Base-by-base conservation (phyloP, 2,113 vertebrate species). In the Nothoprocta pentlandii region DNA sequence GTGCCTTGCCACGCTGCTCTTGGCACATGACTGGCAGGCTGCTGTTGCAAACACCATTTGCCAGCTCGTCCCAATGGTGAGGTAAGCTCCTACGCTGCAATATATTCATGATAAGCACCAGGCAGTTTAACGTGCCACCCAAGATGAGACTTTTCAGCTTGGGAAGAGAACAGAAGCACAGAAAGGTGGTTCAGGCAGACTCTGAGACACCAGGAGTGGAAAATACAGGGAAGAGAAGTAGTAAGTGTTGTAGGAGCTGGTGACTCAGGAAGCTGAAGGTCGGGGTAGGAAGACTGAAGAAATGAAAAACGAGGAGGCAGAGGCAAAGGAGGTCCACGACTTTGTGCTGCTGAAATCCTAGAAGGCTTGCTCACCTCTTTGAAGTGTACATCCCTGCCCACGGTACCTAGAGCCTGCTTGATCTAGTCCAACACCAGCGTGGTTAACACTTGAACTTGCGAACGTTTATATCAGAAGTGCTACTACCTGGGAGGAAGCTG, bases 1-100 rank as follows among this genome's bases (percentile, higher is more conserved):
- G 32, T 78, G 49, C 56, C n/a, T 70, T 12, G 14, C 54, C 0
- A 2, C 22, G 2, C 53, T 20, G 59, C 5, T 20, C 2, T 1
- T 39, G 56, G 17, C 2, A 0, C 15, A 0, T 1, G 12, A 32
- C 36, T 44, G 30, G 16, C 19, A 14, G 34, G 59, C 11, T 19
- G 53, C 32, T 54, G 66, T 36, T 19, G 10, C 28, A 10, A 58
- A 10, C 84, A 42, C 49, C 49, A 4, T 54, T 80, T 71, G 61
- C 36, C 17, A 54, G 4, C 47, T 47, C 16, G 5, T 34, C 28
- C 14, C 75, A 76, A 12, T 0, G 2, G 22, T 44, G 32, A 74
- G 8, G 36, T 17, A 41, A 46, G 34, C 10, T 84, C 41, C 80
- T 77, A 20, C 54, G 8, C 68, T 17, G 28, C 32, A 28, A 12